Evolutionary conservation across 2,888 invertebrate genomes (phyloP).

Genomic region (Mesodorylaimus sp.): DNA sequence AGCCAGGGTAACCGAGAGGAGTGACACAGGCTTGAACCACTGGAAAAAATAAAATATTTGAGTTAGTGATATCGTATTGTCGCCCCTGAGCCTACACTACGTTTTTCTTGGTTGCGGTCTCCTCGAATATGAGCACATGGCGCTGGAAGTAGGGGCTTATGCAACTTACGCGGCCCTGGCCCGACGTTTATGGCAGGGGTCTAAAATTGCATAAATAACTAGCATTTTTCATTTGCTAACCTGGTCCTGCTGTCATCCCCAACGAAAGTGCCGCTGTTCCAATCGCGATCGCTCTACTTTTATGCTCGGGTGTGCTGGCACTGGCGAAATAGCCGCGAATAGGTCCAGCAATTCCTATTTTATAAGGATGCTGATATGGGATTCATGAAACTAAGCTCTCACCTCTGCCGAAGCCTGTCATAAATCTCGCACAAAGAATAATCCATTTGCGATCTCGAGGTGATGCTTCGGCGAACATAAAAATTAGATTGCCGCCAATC

Average conservation of each 20-base stretch:
- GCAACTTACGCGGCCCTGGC: too few species aligned
- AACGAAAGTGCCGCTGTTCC: not conserved
- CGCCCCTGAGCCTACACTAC: too few species aligned
- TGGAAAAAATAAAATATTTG: too few species aligned
- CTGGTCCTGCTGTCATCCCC: not conserved
- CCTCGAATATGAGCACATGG: too few species aligned
- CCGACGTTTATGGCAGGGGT: too few species aligned
- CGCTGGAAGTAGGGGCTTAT: too few species aligned
- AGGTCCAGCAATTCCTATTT: not conserved
- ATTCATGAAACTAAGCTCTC: not conserved
- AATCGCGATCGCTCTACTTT: not conserved
- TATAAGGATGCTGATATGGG: too few species aligned
- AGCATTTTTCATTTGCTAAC: too few species aligned
- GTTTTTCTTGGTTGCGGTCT: too few species aligned
- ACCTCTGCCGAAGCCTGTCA: constrained; percentile 33
- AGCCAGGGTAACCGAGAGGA: constrained; percentile 31
- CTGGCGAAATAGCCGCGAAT: not conserved
- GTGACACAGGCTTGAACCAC: constrained; percentile 31
- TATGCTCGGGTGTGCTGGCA: not conserved
- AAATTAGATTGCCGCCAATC: constrained; percentile 29
- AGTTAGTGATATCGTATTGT: too few species aligned
- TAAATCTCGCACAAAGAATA: constrained; percentile 21
- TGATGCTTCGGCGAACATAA: constrained; percentile 26
- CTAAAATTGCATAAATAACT: too few species aligned
- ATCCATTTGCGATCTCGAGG: constrained; percentile 17